Base-by-base conservation (phyloP, 2,797 vertebrate species). In the Channa striata region DNA sequence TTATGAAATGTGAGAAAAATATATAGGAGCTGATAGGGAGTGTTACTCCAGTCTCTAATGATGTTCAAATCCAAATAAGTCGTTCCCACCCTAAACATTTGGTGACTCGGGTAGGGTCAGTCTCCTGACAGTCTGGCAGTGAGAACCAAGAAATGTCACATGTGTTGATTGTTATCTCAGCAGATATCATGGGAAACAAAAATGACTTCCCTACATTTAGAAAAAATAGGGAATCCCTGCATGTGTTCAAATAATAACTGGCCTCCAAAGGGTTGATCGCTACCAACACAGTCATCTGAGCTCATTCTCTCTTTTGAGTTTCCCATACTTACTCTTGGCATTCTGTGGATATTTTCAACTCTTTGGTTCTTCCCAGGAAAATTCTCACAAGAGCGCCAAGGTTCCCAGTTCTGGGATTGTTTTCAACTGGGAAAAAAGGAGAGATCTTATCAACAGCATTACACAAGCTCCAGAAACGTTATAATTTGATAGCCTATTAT, bases 321-420 rank as follows among this genome's bases (percentile, higher is more conserved):
- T 80, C 56, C 77, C 77, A 82, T 85, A 94, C 97, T 97, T 93
- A 99, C 98, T 99, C 98, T 91, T 99, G 95, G 89, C 98, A 99
- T 95, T 99, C 97, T 72, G 97, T 97, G 1, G 98, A 99, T 83
- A 99, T 96, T 92, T 99, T 99, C 85, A 99, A 90, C 83, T 99
- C 98, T 94, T 97, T 99, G 90, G 97, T 99, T 96, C 98, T 95
- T 78, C 95, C 95, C 80, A 99, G 94, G 89, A 99, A 99, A 89
- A 99, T 93, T 91, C 95, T 95, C 79, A 99, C 95, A 74, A 99
- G 90, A 0, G 96, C 94, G 2, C 95, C 94, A 54, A 99, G 96
- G 89, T 99, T 99, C 83, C 97, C 97, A 0, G 97, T 96, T 81
- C 96, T 96, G 79, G 96, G 96, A 93, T 99, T 99, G 92, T 99